A percentile compares a stretch with the other conserved stretches of the same genome.
Conservation (phyloP, 1,140 invertebrate genomes). For the Saxidomus purpurata region DNA sequence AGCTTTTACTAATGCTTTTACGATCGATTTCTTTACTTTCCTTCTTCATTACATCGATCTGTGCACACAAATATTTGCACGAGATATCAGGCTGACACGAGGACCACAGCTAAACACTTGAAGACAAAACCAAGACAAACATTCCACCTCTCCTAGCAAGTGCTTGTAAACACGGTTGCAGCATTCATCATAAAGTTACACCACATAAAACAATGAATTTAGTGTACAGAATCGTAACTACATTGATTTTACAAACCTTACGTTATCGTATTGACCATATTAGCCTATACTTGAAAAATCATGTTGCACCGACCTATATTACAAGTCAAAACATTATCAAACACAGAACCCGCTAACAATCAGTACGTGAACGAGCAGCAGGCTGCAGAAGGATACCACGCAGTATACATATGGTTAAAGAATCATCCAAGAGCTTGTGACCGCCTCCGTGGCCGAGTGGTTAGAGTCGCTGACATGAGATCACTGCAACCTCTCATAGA, state of each 20-base stretch:
- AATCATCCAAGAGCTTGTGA: too few relatives aligned
- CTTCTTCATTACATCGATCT: conserved; percentile 15
- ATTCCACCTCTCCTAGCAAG: neutral
- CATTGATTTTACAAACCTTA: neutral
- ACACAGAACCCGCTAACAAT: too few relatives aligned
- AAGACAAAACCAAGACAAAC: conserved; percentile 1
- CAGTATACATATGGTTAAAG: too few relatives aligned
- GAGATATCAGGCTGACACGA: neutral
- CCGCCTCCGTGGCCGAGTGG: too few relatives aligned
- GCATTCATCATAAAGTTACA: neutral
- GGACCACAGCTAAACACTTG: neutral
- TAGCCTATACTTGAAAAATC: too few relatives aligned
- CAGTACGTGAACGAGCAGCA: too few relatives aligned
- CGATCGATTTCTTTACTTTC: conserved; percentile 7
- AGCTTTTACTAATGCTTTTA: neutral
- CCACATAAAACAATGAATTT: neutral
- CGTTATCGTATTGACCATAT: too few relatives aligned
- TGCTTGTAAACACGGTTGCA: neutral
- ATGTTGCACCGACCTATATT: too few relatives aligned
- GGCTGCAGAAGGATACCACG: too few relatives aligned
- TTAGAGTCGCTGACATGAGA: too few relatives aligned
- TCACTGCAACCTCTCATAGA: too few relatives aligned
- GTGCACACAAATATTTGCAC: neutral
- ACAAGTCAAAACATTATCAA: too few relatives aligned
- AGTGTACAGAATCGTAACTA: neutral